Conservation (phyloP, 2,113 vertebrate genomes). For the Lipotes vexillifer region DNA sequence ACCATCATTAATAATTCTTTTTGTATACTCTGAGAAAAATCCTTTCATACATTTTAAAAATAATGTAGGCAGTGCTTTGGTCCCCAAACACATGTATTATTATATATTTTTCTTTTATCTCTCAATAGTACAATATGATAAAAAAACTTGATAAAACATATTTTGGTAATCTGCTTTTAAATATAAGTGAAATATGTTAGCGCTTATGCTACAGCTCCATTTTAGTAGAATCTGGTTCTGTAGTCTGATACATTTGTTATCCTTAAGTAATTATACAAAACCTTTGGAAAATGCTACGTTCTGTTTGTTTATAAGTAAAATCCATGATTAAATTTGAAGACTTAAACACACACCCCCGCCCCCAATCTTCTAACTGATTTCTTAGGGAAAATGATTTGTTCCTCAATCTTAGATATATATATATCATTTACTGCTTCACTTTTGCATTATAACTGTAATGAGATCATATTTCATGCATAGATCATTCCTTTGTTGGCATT, state of each 20-base stretch:
- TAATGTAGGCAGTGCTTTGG: background rate
- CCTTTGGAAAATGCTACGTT: background rate
- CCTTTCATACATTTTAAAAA: background rate
- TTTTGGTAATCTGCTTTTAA: background rate
- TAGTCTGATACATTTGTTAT: background rate
- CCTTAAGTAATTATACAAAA: background rate
- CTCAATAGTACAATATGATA: slow-evolving; percentile 9
- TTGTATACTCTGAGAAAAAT: background rate
- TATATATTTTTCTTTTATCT: background rate
- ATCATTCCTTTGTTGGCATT: background rate
- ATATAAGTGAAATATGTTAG: background rate
- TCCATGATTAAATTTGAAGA: background rate
- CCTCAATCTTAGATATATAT: background rate
- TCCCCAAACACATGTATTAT: background rate
- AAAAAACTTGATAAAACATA: background rate
- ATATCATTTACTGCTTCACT: background rate
- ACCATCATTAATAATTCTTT: background rate
- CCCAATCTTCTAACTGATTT: background rate
- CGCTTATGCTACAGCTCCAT: background rate
- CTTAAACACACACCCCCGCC: background rate
- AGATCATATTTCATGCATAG: background rate
- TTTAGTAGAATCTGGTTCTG: background rate
- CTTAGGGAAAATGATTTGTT: background rate
- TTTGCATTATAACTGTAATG: background rate
- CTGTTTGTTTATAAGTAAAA: background rate